Evolutionary conservation across 2,797 vertebrate species (phyloP).

Genomic region (Thunnus albacares): DNA sequence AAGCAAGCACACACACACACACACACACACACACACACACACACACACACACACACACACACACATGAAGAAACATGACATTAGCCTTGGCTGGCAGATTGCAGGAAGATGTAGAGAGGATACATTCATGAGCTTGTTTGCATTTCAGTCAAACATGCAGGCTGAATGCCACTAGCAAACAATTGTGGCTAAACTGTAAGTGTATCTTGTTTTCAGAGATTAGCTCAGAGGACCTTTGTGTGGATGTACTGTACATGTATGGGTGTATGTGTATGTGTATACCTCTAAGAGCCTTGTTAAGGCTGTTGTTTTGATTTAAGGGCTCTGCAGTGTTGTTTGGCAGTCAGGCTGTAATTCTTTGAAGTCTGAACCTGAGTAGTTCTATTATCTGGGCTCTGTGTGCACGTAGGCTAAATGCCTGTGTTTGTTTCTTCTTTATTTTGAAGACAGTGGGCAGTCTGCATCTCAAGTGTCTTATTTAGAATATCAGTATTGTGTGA

Average conservation of each 20-base stretch:
- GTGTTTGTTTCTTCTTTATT: conserved; percentile 43
- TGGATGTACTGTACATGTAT: conserved; percentile 7
- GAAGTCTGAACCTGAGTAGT: conserved; percentile 53
- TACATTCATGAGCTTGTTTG: conserved; percentile 32
- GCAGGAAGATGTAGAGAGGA: neutral
- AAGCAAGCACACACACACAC: conserved; percentile 13
- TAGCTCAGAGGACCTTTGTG: conserved; percentile 25
- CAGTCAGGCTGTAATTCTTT: conserved; percentile 59
- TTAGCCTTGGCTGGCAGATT: conserved; percentile 10
- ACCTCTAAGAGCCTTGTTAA: conserved; percentile 52
- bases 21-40: too few relatives aligned
- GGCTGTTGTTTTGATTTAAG: conserved; percentile 58
- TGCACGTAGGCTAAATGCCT: conserved; percentile 22
- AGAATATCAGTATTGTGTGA: conserved; percentile 30
- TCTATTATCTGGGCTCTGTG: conserved; percentile 47
- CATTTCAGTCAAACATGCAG: conserved; percentile 26
- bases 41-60: too few relatives aligned
- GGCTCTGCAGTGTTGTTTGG: conserved; percentile 29
- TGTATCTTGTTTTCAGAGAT: conserved; percentile 21
- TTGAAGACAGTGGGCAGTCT: conserved; percentile 26
- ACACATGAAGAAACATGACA: neutral
- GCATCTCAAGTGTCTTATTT: conserved; percentile 41
- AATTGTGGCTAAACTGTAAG: conserved; percentile 30
- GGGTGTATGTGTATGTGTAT: conserved; percentile 36
- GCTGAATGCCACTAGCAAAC: conserved; percentile 28